These are phyloP conservation scores for Antrozous pallidus DNA, from an alignment of 2,797 vertebrate genomes.

Conservation along the genomic window DNA sequence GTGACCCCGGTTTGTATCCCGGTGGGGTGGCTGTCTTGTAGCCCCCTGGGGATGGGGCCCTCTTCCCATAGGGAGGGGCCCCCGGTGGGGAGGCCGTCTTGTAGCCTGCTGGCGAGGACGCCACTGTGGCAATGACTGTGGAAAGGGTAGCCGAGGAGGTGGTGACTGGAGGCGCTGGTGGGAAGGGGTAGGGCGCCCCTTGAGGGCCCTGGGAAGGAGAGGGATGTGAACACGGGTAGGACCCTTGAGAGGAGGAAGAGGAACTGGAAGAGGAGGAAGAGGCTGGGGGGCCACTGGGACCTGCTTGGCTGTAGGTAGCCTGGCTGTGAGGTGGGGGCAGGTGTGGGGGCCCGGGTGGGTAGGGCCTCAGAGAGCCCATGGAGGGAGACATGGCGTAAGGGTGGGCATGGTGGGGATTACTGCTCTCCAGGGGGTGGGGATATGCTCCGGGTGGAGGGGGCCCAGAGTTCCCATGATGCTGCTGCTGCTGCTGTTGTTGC, in stretches of 20 bases:
- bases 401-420: slow-evolving; percentile 76
- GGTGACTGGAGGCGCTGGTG: slow-evolving; percentile 83
- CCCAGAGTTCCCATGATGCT: slow-evolving; percentile 81
- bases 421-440: slow-evolving; percentile 80
- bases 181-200: slow-evolving; percentile 86
- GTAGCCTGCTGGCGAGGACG: slow-evolving; percentile 83
- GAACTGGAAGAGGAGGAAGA: slow-evolving; percentile 79
- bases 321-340: slow-evolving; percentile 78
- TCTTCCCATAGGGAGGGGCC: slow-evolving; percentile 77
- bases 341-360: slow-evolving; percentile 80
- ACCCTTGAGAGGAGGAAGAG: slow-evolving; percentile 86
- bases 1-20: slow-evolving; percentile 82
- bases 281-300: slow-evolving; percentile 62
- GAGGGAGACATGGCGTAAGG: slow-evolving; percentile 79
- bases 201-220: slow-evolving; percentile 86
- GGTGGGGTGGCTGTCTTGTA: slow-evolving; percentile 82
- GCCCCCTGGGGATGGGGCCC: slow-evolving; percentile 76
- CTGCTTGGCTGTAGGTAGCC: slow-evolving; percentile 66
- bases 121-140: slow-evolving; percentile 82
- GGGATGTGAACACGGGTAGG: slow-evolving; percentile 82
- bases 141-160: slow-evolving; percentile 82
- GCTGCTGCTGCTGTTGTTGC: slow-evolving; percentile 78
- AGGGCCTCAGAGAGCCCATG: slow-evolving; percentile 81
- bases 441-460: slow-evolving; percentile 77
- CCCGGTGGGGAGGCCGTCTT: slow-evolving; percentile 80